Percentiles rank a stretch among this genome's conserved stretches.
These are phyloP conservation scores for Sebastes hubbsi DNA, from an alignment of 2,797 vertebrate genomes.

Conservation along the genomic window DNA sequence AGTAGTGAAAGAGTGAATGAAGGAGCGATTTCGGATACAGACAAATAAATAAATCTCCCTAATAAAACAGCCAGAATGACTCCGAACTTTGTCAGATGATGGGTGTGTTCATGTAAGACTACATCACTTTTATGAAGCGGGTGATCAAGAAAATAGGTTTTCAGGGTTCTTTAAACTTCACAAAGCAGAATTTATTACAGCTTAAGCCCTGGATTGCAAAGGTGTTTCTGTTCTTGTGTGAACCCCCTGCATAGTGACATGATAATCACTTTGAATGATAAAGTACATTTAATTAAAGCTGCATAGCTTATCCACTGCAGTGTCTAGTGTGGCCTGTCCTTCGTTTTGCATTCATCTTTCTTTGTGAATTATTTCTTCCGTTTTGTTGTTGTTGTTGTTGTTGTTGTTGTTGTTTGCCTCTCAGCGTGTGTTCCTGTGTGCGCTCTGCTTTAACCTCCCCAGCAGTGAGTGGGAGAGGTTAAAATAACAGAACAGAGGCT, in stretches of 20 bases:
- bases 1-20: neutral
- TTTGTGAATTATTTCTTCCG: neutral
- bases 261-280: neutral
- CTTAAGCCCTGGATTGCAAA: neutral
- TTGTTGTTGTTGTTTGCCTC: conserved; percentile 9
- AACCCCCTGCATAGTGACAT: neutral
- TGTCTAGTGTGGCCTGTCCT: neutral
- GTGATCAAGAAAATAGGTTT: neutral
- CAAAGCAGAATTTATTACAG: neutral
- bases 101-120: neutral
- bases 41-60: neutral
- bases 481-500: conserved; percentile 33
- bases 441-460: conserved; percentile 9
- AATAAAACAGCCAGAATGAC: neutral
- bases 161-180: neutral
- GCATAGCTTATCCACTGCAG: neutral
- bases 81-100: neutral
- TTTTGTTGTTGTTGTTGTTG: conserved; percentile 19
- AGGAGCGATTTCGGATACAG: neutral
- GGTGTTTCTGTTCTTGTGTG: neutral
- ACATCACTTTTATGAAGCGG: conserved; percentile 6
- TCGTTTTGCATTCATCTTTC: neutral
- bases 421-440: conserved; percentile 7
- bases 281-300: neutral
- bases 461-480: conserved; percentile 36